Base-by-base conservation (phyloP, 2,797 vertebrate genomes). In the Oreortyx pictus region DNA sequence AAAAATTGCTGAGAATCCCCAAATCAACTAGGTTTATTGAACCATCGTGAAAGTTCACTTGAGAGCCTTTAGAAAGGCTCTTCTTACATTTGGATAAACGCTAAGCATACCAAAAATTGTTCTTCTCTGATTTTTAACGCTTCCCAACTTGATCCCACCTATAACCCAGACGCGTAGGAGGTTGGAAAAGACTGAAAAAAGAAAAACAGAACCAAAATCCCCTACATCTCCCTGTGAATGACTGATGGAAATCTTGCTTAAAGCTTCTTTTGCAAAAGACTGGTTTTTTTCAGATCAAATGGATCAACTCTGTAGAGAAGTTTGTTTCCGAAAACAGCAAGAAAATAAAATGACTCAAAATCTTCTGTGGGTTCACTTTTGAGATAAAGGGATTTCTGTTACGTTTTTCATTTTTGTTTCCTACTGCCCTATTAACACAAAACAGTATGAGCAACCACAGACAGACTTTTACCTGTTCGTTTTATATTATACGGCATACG, bases 71-170 rank as follows among this genome's bases (percentile, higher is more conserved):
- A 14, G 23, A 82, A 33, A 11, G 59, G 39, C 31, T 91, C 78
- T 71, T 59, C 74, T 82, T 84, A 64, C 44, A 89, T 89, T 41
- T 0, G 11, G 71, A 70, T 72, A 83, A 92, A 81, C 0, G 5
- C 83, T 86, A 46, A 76, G 75, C 44, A 33, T 35, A 82, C 11
- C 24, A 76, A 89, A 89, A 79, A 71, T 12, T 64, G n/a, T 68
- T 88, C 39, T 81, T 77, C 73, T 72, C 81, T 47, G 52, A 71
- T 76, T 95, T 94, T 92, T 95, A 94, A 82, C 5, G 15, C 87
- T 86, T 92, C 91, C 43, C 74, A 81, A 33, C 61, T 85, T 89
- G 87, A 95, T 75, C 61, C 82, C 83, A 88, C 64, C 87, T 89
- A 93, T 65, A 89, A 91, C 29, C 57, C 80, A 91, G 85, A 95